These are phyloP conservation scores for Crambe crambe DNA, from an alignment of 37 sponge, comb jelly and placozoan species.

Conservation along the genomic window DNA sequence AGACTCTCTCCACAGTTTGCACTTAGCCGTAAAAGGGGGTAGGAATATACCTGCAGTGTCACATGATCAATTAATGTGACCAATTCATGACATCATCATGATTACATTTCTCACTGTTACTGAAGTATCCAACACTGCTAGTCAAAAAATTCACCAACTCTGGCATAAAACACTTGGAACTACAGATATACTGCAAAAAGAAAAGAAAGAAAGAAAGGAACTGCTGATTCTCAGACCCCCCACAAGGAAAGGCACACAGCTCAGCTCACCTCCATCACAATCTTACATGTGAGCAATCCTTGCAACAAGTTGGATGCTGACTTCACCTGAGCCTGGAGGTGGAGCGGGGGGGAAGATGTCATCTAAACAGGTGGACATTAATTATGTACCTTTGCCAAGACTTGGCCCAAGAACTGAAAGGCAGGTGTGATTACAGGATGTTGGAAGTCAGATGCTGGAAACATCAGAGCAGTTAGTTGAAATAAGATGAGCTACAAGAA, in stretches of 20 bases:
- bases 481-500: constrained; percentile 62
- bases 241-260: no score
- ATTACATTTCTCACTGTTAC: constrained; percentile 5
- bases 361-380: no score
- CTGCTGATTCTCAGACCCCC: background rate
- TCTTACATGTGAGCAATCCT: constrained; percentile 37
- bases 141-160: constrained; percentile 69
- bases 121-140: constrained; percentile 24
- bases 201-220: background rate
- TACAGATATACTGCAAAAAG: constrained; percentile 42
- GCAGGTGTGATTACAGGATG: constrained; percentile 75
- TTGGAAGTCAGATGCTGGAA: constrained; percentile 80
- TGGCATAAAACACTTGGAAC: constrained; percentile 71
- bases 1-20: background rate
- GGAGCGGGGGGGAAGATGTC: no score
- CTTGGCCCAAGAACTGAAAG: constrained; percentile 52
- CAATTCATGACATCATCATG: background rate
- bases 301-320: constrained; percentile 13
- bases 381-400: constrained; percentile 51
- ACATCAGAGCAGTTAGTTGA: constrained; percentile 55
- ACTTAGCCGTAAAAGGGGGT: constrained; percentile 14
- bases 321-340: constrained; percentile 15
- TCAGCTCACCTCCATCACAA: constrained; percentile 56
- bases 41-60: background rate
- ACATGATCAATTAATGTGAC: background rate